Percentiles rank a stretch among this genome's conserved stretches.
These are phyloP conservation scores for Drosophila santomea DNA, from an alignment of 1,140 invertebrate species.

Conservation along the genomic window DNA sequence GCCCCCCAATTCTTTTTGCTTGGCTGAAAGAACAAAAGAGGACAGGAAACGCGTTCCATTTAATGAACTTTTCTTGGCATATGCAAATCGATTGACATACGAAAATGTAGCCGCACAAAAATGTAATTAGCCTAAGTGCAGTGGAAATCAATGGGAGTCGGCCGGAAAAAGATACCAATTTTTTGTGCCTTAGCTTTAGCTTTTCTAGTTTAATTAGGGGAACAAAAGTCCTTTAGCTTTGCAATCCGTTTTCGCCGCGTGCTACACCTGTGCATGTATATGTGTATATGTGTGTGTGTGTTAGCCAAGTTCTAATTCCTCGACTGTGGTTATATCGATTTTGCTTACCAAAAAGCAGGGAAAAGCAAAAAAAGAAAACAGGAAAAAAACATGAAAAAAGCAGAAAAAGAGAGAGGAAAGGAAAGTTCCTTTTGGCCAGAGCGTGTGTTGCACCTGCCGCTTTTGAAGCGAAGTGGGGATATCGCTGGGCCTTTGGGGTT, in stretches of 20 bases:
- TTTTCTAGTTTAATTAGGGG: constrained; percentile 29
- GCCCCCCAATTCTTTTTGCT: neutral
- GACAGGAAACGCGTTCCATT: constrained; percentile 19
- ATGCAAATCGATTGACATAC: constrained; percentile 44
- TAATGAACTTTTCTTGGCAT: constrained; percentile 39
- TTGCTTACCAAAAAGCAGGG: constrained; percentile 39
- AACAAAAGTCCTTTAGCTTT: constrained; percentile 25
- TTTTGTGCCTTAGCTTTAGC: constrained; percentile 2
- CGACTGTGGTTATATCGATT: constrained; percentile 38
- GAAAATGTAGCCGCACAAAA: constrained; percentile 47
- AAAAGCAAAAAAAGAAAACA: neutral
- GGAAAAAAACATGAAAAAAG: neutral
- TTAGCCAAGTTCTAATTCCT: constrained; percentile 45
- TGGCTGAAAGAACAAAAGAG: too few relatives aligned
- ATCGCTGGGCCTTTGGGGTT: constrained; percentile 11
- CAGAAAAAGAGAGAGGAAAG: neutral
- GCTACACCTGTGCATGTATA: constrained; percentile 2
- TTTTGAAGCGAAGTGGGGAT: neutral
- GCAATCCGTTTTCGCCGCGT: constrained; percentile 9
- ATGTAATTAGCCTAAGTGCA: constrained; percentile 79
- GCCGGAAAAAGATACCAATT: constrained; percentile 19
- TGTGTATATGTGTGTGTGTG: constrained; percentile 16
- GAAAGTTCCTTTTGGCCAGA: constrained; percentile 27
- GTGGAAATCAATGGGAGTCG: constrained; percentile 58
- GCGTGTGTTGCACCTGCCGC: constrained; percentile 35